Percentiles rank a stretch among this genome's conserved stretches.
Evolutionary conservation across 2,113 vertebrate species (phyloP).

Genomic region (Cyanoderma ruficeps): DNA sequence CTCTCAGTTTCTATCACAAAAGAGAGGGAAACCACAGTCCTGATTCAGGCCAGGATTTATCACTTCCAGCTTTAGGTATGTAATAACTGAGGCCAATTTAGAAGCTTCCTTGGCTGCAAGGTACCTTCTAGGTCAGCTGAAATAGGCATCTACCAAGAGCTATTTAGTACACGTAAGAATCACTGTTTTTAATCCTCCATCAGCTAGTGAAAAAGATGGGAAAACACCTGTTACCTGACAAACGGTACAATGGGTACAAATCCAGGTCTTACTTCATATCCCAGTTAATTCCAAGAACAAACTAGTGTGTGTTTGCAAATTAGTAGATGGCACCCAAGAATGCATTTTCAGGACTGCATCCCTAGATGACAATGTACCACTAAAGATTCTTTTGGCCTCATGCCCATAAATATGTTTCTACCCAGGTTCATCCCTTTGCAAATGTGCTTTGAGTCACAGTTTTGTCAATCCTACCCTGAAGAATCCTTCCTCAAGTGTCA

Average conservation of each 20-base stretch:
- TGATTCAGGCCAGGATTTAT: background rate
- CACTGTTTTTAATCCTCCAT: background rate
- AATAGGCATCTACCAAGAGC: background rate
- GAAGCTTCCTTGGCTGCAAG: background rate
- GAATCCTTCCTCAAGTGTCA: background rate
- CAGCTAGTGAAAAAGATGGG: background rate
- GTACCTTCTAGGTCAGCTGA: background rate
- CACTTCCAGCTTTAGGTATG: background rate
- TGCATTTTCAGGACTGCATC: background rate
- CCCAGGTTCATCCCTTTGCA: background rate
- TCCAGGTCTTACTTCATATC: background rate
- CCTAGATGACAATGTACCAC: background rate
- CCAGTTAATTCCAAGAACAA: background rate
- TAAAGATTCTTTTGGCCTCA: background rate
- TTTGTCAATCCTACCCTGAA: background rate
- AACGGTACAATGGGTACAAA: background rate
- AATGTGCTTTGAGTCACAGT: background rate
- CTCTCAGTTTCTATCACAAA: background rate
- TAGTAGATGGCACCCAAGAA: background rate
- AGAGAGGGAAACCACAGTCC: background rate
- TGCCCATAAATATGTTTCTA: background rate
- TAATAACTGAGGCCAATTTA: background rate
- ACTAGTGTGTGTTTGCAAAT: background rate
- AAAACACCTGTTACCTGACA: background rate
- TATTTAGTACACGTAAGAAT: background rate